Evolutionary conservation across 2,113 vertebrate species (phyloP).

Genomic region (Nyctereutes procyonoides): DNA sequence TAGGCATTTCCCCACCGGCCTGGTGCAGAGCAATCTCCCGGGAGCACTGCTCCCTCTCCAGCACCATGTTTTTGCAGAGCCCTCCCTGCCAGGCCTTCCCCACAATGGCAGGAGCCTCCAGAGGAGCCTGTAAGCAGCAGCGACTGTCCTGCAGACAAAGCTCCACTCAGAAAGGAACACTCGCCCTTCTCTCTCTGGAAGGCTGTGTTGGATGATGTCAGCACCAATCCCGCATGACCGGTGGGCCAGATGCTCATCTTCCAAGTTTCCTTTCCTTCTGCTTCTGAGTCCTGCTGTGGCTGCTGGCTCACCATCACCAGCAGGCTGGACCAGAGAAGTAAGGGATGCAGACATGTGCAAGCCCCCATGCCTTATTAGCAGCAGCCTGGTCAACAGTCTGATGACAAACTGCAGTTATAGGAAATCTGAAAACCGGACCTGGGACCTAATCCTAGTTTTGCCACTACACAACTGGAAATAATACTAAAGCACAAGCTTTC

Average conservation of each 20-base stretch:
- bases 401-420: background rate
- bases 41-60: too few species aligned
- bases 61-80: background rate
- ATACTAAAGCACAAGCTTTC: background rate
- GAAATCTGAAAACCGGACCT: background rate
- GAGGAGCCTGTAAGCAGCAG: background rate
- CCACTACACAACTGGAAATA: background rate
- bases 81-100: background rate
- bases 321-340: background rate
- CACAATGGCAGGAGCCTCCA: background rate
- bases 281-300: background rate
- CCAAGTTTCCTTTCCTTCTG: background rate
- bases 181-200: background rate
- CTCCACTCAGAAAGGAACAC: background rate
- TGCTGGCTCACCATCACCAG: background rate
- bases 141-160: background rate
- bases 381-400: background rate
- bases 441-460: background rate
- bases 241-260: too few species aligned
- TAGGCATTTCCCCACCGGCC: background rate
- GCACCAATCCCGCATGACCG: fast-evolving
- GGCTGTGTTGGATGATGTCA: fast-evolving
- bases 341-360: too few species aligned
- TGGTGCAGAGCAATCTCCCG: background rate
- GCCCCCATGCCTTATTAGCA: background rate